These are phyloP conservation scores for Sebastes iracundus DNA, from an alignment of 2,797 vertebrate species.

Conservation along the genomic window DNA sequence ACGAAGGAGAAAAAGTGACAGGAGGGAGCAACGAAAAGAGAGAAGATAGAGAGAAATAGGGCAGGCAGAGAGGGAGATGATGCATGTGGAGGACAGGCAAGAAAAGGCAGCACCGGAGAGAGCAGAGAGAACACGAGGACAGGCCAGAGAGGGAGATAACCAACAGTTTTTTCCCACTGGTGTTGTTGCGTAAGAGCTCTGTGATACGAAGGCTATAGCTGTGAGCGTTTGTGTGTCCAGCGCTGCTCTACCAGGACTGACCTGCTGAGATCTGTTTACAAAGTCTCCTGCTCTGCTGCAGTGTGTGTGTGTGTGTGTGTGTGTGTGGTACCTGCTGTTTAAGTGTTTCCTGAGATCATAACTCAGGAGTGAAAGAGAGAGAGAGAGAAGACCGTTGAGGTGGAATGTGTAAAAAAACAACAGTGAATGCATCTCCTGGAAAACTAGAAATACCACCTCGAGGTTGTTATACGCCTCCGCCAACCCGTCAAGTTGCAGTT, in stretches of 20 bases:
- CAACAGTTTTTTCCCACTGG: conserved; percentile 33
- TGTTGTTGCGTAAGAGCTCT: conserved; percentile 42
- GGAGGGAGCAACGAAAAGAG: neutral
- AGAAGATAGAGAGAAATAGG: conserved; percentile 11
- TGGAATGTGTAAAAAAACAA: neutral
- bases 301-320: neutral
- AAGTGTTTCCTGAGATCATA: conserved; percentile 34
- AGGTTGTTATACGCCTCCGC: too few relatives aligned
- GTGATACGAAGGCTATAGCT: neutral
- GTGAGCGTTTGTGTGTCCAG: conserved; percentile 30
- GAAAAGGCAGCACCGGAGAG: neutral
- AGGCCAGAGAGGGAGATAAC: conserved; percentile 27
- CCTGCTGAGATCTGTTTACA: conserved; percentile 51
- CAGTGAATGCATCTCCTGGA: neutral
- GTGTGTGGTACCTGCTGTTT: conserved; percentile 30
- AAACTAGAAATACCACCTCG: too few relatives aligned
- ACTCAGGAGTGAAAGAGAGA: neutral
- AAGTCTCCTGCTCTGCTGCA: conserved; percentile 23
- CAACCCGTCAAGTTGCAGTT: too few relatives aligned
- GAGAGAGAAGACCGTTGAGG: neutral
- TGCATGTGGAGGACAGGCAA: conserved; percentile 27
- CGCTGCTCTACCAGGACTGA: conserved; percentile 20
- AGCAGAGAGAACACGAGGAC: conserved; percentile 19
- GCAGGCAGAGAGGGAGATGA: conserved; percentile 10
- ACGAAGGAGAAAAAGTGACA: neutral